Percentiles rank a stretch among this genome's conserved stretches.
Evolutionary conservation across 2,797 vertebrate species (phyloP).

Genomic region (Masticophis lateralis): DNA sequence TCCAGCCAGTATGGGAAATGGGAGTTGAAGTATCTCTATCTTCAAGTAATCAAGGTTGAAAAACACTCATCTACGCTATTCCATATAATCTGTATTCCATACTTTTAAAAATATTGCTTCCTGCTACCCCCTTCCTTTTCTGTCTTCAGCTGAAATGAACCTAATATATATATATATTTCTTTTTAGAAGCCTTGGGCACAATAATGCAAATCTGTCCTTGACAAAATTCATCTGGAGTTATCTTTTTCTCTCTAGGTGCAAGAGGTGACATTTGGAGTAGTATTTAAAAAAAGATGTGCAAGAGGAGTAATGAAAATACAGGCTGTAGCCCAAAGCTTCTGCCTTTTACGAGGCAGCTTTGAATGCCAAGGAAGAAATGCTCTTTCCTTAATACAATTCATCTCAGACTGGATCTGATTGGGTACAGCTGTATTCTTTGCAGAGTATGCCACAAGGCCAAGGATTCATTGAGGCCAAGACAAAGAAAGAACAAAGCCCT

Average conservation of each 20-base stretch:
- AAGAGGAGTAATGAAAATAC: neutral
- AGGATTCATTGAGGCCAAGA: neutral
- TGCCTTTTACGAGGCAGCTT: neutral
- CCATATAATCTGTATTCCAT: neutral
- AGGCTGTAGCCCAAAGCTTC: neutral
- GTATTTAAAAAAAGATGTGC: neutral
- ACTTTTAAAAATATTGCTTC: neutral
- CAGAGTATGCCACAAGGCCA: neutral
- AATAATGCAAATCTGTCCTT: neutral
- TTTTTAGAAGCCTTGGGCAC: neutral
- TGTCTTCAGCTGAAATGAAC: neutral
- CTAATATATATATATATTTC: neutral
- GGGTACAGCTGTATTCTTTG: neutral
- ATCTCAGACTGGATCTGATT: neutral
- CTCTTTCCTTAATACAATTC: neutral
- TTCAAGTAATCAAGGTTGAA: neutral
- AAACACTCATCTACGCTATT: neutral
- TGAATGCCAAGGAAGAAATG: neutral
- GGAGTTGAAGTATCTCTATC: neutral
- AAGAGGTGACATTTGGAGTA: neutral
- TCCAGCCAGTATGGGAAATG: neutral
- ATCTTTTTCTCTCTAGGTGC: neutral
- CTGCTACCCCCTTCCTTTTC: neutral
- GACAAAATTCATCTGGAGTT: neutral
- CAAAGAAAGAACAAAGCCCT: neutral